Conservation (phyloP, 2,888 invertebrate species). For the Lithophane semibrunnea region DNA sequence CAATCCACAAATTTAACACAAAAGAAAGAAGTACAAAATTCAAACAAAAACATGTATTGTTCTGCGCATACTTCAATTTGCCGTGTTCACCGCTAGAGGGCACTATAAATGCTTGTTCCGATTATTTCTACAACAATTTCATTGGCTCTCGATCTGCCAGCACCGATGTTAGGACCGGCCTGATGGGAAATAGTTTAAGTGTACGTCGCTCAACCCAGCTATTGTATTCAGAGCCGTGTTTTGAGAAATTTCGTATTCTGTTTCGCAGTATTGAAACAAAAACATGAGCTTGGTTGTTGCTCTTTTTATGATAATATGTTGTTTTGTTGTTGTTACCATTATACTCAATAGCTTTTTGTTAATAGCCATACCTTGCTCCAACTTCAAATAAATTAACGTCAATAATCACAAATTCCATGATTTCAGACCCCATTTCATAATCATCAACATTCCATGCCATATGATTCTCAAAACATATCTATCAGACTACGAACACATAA, state of each 20-base stretch:
- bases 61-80: slow-evolving; percentile 59
- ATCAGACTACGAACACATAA: slow-evolving; percentile 44
- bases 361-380: not conserved
- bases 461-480: slow-evolving; percentile 33
- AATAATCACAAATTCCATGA: slow-evolving; percentile 5
- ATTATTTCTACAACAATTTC: slow-evolving; percentile 69
- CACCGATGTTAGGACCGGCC: slow-evolving; percentile 61
- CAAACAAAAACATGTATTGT: slow-evolving; percentile 54
- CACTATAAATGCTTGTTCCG: slow-evolving; percentile 65
- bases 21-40: slow-evolving; percentile 44
- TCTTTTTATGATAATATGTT: not conserved
- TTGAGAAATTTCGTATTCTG: slow-evolving; percentile 37
- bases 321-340: slow-evolving; percentile 1
- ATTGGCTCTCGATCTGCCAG: slow-evolving; percentile 68
- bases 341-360: not conserved
- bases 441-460: slow-evolving; percentile 13
- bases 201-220: slow-evolving; percentile 40
- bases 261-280: slow-evolving; percentile 21
- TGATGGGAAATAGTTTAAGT: slow-evolving; percentile 64
- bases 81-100: slow-evolving; percentile 56
- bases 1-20: slow-evolving; percentile 38
- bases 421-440: slow-evolving; percentile 3
- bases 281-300: slow-evolving; percentile 3
- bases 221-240: slow-evolving; percentile 45
- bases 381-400: not conserved